These are phyloP conservation scores for Decapterus maruadsi DNA, from an alignment of 2,797 vertebrate genomes.

Conservation along the genomic window DNA sequence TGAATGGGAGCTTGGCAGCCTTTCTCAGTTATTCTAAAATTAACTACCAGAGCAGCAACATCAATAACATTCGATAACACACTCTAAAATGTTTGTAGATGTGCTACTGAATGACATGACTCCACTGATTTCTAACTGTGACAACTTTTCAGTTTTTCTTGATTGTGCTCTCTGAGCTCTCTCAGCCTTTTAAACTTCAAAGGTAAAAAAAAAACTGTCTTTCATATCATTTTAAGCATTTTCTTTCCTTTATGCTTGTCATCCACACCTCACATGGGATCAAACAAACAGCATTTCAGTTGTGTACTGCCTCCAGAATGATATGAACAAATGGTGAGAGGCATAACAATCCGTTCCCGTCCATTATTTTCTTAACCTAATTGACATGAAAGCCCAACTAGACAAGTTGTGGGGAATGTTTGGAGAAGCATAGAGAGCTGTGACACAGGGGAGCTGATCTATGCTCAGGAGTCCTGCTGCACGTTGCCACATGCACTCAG, in stretches of 20 bases:
- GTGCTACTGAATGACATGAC: not conserved
- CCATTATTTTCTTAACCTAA: constrained; percentile 28
- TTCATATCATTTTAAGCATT: not conserved
- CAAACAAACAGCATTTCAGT: not conserved
- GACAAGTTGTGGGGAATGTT: constrained; percentile 9
- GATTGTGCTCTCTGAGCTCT: not conserved
- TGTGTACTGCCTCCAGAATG: constrained; percentile 12
- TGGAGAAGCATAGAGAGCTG: constrained; percentile 18
- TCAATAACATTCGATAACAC: not conserved
- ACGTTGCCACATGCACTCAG: not conserved
- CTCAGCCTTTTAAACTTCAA: not conserved
- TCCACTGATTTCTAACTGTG: too few relatives aligned
- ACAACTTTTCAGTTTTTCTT: not conserved
- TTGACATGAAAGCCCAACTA: constrained; percentile 10
- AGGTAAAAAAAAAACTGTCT: not conserved
- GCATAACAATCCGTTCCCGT: constrained; percentile 25
- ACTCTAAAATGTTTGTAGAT: not conserved
- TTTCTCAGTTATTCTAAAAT: constrained; percentile 24
- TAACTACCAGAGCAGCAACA: constrained; percentile 1
- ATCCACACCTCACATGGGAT: not conserved
- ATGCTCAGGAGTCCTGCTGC: constrained; percentile 19
- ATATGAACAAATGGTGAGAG: constrained; percentile 33
- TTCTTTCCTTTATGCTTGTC: constrained; percentile 5
- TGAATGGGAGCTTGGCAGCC: constrained; percentile 14
- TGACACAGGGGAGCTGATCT: constrained; percentile 2